These are phyloP conservation scores for Trilocha varians DNA, from an alignment of 2,888 invertebrate species.

Conservation along the genomic window DNA sequence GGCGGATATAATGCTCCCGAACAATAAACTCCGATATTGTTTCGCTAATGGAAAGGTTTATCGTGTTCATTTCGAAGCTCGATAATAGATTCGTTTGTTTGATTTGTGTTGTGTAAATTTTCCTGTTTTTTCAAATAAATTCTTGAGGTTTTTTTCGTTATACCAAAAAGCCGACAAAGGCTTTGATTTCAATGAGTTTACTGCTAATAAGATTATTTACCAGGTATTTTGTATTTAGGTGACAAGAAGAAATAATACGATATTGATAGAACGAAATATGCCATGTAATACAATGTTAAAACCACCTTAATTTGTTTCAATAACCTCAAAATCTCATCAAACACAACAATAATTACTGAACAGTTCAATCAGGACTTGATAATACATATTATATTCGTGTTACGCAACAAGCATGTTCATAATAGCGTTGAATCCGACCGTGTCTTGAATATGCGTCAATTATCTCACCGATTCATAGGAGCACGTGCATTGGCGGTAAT, in stretches of 20 bases:
- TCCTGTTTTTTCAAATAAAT: not conserved
- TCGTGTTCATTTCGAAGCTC: not conserved
- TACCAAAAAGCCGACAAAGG: too few relatives aligned
- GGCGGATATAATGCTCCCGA: not conserved
- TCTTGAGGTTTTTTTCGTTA: not conserved
- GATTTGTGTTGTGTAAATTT: not conserved
- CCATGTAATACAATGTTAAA: too few relatives aligned
- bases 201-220: too few relatives aligned
- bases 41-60: slow-evolving; percentile 17
- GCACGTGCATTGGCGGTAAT: slow-evolving; percentile 4
- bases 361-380: not conserved
- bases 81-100: not conserved
- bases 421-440: slow-evolving; percentile 6
- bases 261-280: too few relatives aligned
- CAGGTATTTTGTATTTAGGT: too few relatives aligned
- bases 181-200: too few relatives aligned
- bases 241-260: too few relatives aligned
- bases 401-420: not conserved
- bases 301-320: too few relatives aligned
- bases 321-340: too few relatives aligned
- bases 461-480: slow-evolving; percentile 15
- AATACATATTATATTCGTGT: not conserved
- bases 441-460: slow-evolving; percentile 13
- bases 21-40: slow-evolving; percentile 11
- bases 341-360: too few relatives aligned